Evolutionary conservation across 2,888 invertebrate genomes (phyloP).

Genomic region (Ophonus ardosiacus): DNA sequence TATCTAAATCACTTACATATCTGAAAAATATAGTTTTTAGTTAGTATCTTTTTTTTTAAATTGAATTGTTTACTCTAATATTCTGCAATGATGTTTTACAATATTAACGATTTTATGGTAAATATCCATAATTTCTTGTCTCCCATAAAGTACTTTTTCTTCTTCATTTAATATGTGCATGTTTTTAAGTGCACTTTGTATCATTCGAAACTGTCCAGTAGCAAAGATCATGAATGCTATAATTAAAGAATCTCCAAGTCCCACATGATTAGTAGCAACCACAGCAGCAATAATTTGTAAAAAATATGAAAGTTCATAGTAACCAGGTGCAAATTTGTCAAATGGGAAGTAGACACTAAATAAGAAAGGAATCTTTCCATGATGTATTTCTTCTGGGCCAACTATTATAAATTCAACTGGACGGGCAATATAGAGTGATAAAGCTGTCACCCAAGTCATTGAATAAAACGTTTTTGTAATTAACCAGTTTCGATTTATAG

Average conservation of each 20-base stretch:
- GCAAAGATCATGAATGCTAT: conserved; percentile 58
- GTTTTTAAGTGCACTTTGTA: conserved; percentile 26
- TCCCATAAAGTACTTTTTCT: neutral
- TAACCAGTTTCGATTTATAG: conserved; percentile 3
- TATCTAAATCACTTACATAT: conserved; percentile 73
- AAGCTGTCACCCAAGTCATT: neutral
- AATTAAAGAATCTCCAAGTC: conserved; percentile 48
- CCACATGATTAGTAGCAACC: conserved; percentile 44
- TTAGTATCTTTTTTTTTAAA: neutral
- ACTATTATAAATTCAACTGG: neutral
- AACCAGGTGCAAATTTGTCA: neutral
- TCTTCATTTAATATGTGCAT: conserved; percentile 16
- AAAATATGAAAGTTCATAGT: neutral
- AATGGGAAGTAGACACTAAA: conserved; percentile 28
- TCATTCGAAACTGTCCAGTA: conserved; percentile 61
- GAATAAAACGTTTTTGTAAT: neutral
- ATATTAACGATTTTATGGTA: conserved; percentile 32
- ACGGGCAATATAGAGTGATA: neutral
- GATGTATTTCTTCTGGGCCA: neutral
- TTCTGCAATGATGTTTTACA: conserved; percentile 59
- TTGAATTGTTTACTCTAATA: conserved; percentile 49
- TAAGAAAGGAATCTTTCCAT: neutral
- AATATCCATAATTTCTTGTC: conserved; percentile 11
- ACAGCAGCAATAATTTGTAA: neutral
- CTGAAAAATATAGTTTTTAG: conserved; percentile 70